Conservation (phyloP, 2,888 invertebrate species). For the Monopis laevigella region DNA sequence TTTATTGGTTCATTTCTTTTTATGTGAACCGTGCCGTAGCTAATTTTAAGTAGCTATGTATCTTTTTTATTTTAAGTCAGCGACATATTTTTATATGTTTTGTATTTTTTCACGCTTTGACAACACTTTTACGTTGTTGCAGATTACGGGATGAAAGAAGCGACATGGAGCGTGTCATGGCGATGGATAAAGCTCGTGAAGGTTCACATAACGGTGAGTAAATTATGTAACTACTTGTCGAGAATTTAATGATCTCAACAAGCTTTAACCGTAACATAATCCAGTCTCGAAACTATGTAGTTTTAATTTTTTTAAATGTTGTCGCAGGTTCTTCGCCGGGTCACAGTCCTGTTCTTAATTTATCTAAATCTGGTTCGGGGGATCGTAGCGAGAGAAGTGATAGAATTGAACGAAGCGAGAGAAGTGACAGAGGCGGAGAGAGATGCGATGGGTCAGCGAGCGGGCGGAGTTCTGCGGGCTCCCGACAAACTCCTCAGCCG, state of each 20-base stretch:
- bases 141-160: constrained; percentile 90
- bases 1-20: constrained; percentile 45
- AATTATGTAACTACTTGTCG: constrained; percentile 4
- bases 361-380: constrained; percentile 87
- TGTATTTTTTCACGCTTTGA: background rate
- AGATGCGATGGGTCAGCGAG: constrained; percentile 56
- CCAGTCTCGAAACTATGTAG: too few relatives aligned
- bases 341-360: constrained; percentile 91
- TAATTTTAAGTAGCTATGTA: constrained; percentile 10
- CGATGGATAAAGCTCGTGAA: constrained; percentile 85
- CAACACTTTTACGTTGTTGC: constrained; percentile 49
- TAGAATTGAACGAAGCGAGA: constrained; percentile 65
- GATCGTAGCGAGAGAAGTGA: constrained; percentile 72
- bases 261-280: constrained; percentile 1
- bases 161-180: constrained; percentile 83
- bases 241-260: constrained; percentile 2
- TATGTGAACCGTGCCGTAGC: constrained; percentile 9
- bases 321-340: constrained; percentile 82
- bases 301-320: too few relatives aligned
- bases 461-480: constrained; percentile 67
- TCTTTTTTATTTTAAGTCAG: background rate
- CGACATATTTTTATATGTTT: background rate
- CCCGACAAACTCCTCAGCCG: constrained; percentile 70
- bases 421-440: constrained; percentile 68
- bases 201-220: constrained; percentile 87